Conservation (phyloP, 2,888 invertebrate genomes). For the Tiliacea aurago region DNA sequence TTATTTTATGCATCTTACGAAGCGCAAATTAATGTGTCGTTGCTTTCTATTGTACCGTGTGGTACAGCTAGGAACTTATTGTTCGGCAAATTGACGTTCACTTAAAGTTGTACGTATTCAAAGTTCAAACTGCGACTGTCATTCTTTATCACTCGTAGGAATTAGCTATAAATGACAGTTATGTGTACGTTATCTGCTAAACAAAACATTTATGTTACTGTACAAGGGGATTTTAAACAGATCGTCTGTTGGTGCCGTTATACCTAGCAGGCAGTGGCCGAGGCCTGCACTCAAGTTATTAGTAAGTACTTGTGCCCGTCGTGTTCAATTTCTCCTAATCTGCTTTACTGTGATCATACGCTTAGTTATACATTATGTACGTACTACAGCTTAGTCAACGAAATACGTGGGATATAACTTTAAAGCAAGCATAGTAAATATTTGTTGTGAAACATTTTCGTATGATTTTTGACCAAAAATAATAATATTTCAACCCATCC, state of each 20-base stretch:
- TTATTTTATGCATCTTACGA: no score
- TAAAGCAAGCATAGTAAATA: neutral
- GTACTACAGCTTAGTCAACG: neutral
- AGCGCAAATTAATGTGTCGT: no score
- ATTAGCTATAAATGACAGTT: no score
- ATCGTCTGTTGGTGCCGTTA: slow-evolving; percentile 28
- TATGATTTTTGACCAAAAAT: neutral
- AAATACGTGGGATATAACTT: neutral
- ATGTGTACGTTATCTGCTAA: neutral
- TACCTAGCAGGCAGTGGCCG: slow-evolving; percentile 17
- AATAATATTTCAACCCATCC: neutral
- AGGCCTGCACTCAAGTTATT: slow-evolving; percentile 65
- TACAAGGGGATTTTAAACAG: neutral
- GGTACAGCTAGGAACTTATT: no score
- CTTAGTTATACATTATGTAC: slow-evolving; percentile 14
- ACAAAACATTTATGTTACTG: neutral
- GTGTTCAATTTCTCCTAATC: slow-evolving; percentile 55
- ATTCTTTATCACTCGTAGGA: no score
- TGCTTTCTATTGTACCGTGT: no score
- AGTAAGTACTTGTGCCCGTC: slow-evolving; percentile 61
- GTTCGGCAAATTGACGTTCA: no score
- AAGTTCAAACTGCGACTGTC: neutral
- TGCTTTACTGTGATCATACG: slow-evolving; percentile 42
- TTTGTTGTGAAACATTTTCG: neutral
- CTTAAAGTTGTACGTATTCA: neutral